These are phyloP conservation scores for Antitype chi DNA, from an alignment of 2,888 invertebrate genomes.

Conservation along the genomic window DNA sequence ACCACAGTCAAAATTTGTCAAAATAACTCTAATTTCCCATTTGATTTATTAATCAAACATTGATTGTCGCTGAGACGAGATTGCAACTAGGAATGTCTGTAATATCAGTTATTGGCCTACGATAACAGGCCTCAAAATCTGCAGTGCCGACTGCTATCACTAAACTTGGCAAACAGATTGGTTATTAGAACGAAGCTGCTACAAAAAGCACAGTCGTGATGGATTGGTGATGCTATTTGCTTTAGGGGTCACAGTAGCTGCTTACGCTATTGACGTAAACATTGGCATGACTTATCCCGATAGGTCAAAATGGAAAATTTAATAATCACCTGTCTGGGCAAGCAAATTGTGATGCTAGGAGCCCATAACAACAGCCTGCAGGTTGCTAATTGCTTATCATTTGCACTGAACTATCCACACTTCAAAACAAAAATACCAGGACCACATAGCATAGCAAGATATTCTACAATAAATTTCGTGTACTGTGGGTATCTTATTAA, in stretches of 20 bases:
- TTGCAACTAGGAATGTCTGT: background rate
- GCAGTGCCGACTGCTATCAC: background rate
- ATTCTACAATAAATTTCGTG: constrained; percentile 1
- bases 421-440: constrained; percentile 15
- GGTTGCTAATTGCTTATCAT: background rate
- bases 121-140: background rate
- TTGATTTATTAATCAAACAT: background rate
- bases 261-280: background rate
- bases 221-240: background rate
- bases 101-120: background rate
- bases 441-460: constrained; percentile 10
- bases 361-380: too few relatives aligned
- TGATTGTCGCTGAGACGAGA: background rate
- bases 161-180: background rate
- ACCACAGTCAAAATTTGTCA: background rate
- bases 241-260: background rate
- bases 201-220: background rate
- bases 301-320: background rate
- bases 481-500: background rate
- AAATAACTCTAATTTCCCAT: background rate
- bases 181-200: background rate
- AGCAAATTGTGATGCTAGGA: background rate
- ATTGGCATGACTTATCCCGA: background rate
- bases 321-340: background rate
- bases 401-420: background rate